A percentile compares a stretch with the other conserved stretches of the same genome.
These are phyloP conservation scores for Euleptes europaea DNA, from an alignment of 2,113 vertebrate species.

Conservation along the genomic window DNA sequence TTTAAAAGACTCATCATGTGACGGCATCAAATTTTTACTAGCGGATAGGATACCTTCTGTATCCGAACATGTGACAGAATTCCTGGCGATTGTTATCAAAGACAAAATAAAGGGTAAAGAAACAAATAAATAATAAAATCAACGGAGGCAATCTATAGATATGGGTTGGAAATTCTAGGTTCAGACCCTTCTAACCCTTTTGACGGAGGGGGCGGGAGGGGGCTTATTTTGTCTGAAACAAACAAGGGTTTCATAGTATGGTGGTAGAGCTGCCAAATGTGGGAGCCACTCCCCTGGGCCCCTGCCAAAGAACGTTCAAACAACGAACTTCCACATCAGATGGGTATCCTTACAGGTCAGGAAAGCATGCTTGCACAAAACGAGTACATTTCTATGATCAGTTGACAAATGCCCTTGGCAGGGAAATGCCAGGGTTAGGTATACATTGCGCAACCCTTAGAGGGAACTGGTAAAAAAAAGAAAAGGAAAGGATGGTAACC, in stretches of 20 bases:
- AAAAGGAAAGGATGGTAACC: too few species aligned
- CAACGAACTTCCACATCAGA: background rate
- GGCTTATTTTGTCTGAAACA: background rate
- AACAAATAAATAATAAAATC: too few species aligned
- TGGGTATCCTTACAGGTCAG: background rate
- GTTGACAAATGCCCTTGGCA: background rate
- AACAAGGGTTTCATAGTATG: background rate
- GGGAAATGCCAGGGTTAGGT: background rate
- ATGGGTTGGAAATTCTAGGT: background rate
- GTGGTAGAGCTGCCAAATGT: background rate
- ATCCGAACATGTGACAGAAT: too few species aligned
- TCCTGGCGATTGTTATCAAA: too few species aligned
- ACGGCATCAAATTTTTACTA: too few species aligned
- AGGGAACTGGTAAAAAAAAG: too few species aligned
- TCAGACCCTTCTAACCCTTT: too few species aligned
- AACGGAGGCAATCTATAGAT: too few species aligned
- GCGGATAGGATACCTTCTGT: too few species aligned
- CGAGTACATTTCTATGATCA: background rate
- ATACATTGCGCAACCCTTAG: background rate
- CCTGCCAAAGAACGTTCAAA: slow-evolving; percentile 6
- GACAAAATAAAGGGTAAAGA: too few species aligned
- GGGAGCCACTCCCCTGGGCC: background rate
- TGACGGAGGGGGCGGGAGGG: background rate
- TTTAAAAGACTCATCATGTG: too few species aligned
- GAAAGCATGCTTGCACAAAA: background rate